Evolutionary conservation across 2,888 invertebrate species (phyloP).

Genomic region (Drosophila subquinaria): DNA sequence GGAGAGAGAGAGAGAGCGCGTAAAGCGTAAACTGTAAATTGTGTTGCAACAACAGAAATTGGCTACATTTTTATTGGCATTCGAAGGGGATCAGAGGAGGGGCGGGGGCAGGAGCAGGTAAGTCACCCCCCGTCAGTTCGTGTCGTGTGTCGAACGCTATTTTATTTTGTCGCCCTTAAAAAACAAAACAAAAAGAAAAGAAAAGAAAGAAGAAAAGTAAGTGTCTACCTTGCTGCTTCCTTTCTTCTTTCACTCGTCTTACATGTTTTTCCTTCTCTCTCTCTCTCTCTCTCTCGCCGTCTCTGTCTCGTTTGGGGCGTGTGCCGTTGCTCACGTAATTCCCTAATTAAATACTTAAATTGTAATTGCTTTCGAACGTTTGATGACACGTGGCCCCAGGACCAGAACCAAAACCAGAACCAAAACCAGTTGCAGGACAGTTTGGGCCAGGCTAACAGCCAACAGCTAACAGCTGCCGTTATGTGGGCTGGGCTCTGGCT

Average conservation of each 20-base stretch:
- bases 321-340: conserved; percentile 74
- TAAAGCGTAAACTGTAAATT: conserved; percentile 75
- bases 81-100: neutral
- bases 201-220: conserved; percentile 13
- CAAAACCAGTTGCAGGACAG: neutral
- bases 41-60: conserved; percentile 65
- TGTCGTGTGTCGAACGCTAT: conserved; percentile 36
- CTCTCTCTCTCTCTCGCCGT: neutral
- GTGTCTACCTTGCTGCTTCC: neutral
- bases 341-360: conserved; percentile 81
- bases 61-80: conserved; percentile 77
- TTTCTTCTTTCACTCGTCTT: neutral
- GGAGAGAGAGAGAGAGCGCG: conserved; percentile 56
- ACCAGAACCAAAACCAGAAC: neutral
- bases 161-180: conserved; percentile 46
- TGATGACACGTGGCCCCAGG: conserved; percentile 43
- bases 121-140: neutral
- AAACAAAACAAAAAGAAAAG: too few species aligned
- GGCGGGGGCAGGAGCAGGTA: conserved; percentile 30
- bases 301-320: conserved; percentile 19
- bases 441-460: conserved; percentile 3
- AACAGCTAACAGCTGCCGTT: conserved; percentile 24
- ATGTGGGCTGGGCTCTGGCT: conserved; percentile 27
- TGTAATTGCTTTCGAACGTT: conserved; percentile 81
- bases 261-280: neutral